These are phyloP conservation scores for Cyphomyrus discorhynchus DNA, from an alignment of 2,113 vertebrate genomes.

Conservation along the genomic window DNA sequence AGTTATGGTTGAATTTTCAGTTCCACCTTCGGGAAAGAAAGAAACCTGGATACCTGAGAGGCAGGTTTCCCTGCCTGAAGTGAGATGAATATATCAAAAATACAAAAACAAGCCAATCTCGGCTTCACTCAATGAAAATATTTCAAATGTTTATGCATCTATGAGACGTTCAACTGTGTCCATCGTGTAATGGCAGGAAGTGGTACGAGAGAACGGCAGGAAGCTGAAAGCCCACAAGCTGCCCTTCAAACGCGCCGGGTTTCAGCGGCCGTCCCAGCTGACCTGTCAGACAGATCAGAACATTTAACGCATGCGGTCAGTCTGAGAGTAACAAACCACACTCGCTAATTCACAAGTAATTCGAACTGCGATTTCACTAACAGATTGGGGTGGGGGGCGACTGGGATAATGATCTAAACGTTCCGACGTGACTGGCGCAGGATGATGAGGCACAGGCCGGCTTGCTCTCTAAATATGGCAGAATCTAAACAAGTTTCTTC, in stretches of 20 bases:
- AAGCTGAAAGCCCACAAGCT: background rate
- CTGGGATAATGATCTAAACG: background rate
- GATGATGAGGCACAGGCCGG: background rate
- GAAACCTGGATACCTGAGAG: background rate
- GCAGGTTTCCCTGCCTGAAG: background rate
- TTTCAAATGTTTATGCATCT: background rate
- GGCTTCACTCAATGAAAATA: background rate
- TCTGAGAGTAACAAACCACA: background rate
- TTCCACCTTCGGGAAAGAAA: background rate
- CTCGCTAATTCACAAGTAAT: background rate
- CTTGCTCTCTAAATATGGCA: too few relatives aligned
- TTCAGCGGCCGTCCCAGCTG: background rate
- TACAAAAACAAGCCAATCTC: background rate
- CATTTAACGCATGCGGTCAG: background rate
- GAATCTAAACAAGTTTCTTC: constrained; percentile 24
- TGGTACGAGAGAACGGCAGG: background rate
- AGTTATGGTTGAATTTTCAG: background rate
- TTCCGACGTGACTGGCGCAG: background rate
- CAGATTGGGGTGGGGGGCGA: background rate
- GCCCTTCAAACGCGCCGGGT: background rate
- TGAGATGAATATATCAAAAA: background rate
- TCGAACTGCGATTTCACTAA: background rate
- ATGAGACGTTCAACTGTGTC: background rate
- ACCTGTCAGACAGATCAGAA: background rate
- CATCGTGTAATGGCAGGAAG: background rate